Percentiles rank a stretch among this genome's conserved stretches.
phyloP scores from a whole-genome alignment of 2,113 vertebrate species.

The Trogon surrucura region DNA sequence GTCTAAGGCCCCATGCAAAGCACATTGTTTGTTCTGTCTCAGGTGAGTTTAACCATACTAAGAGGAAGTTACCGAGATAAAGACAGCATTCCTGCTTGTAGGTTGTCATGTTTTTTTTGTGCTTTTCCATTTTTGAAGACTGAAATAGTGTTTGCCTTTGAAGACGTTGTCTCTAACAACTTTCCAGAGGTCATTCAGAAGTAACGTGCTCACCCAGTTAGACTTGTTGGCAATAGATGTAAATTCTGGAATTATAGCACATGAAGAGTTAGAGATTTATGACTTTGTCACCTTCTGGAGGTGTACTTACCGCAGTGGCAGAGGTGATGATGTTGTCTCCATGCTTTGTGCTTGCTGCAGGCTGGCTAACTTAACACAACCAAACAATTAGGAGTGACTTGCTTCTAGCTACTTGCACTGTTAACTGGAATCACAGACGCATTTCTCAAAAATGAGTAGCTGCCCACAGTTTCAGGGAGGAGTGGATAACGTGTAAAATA shows the following conservation, averaged over 20 bases:
- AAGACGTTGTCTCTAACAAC: not conserved
- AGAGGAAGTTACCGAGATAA: not conserved
- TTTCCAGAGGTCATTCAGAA: not conserved
- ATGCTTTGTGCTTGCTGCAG: not conserved
- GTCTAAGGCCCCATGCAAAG: not conserved
- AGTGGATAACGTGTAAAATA: not conserved
- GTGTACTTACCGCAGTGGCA: not conserved
- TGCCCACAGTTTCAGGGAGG: not conserved
- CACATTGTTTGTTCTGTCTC: not conserved
- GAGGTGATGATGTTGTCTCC: not conserved
- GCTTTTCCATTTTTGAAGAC: not conserved
- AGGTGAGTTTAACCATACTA: not conserved
- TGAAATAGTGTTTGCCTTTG: not conserved
- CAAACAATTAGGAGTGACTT: not conserved
- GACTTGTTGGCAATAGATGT: not conserved
- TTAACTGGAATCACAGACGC: not conserved
- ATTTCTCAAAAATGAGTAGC: not conserved
- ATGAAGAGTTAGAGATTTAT: not conserved
- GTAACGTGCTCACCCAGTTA: not conserved
- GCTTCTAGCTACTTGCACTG: not conserved
- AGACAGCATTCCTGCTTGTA: not conserved
- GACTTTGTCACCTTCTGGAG: not conserved
- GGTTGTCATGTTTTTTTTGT: fast-evolving
- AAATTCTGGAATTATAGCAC: not conserved
- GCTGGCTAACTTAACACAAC: not conserved